Evolutionary conservation across 2,797 vertebrate genomes (phyloP).

Genomic region (Adrianichthys oophorus): DNA sequence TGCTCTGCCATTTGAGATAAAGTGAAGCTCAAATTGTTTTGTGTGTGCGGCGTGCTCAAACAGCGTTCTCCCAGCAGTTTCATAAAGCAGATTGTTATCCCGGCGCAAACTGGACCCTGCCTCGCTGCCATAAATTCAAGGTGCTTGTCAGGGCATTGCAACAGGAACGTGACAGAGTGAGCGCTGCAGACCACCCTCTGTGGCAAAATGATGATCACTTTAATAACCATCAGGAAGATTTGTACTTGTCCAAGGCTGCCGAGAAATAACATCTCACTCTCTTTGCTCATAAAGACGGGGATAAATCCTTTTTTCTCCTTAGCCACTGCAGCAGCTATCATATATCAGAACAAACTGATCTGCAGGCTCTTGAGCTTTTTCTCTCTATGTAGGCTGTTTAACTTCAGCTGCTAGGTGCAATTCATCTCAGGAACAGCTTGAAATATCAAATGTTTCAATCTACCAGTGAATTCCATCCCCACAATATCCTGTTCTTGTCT

Average conservation of each 20-base stretch:
- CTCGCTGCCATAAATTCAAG: slow-evolving; percentile 51
- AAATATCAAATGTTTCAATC: too few species aligned
- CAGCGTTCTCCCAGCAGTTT: slow-evolving; percentile 32
- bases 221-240: slow-evolving; percentile 77
- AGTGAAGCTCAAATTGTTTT: slow-evolving; percentile 39
- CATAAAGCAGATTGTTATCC: slow-evolving; percentile 56
- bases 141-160: slow-evolving; percentile 47
- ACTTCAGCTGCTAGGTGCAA: slow-evolving; percentile 6
- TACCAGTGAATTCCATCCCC: too few species aligned
- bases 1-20: slow-evolving; percentile 28
- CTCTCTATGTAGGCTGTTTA: slow-evolving; percentile 28
- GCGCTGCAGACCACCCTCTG: slow-evolving; percentile 29
- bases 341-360: slow-evolving; percentile 60
- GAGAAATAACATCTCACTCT: slow-evolving; percentile 51
- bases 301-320: slow-evolving; percentile 50
- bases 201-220: slow-evolving; percentile 55
- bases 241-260: slow-evolving; percentile 73
- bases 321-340: slow-evolving; percentile 38
- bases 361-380: slow-evolving; percentile 50
- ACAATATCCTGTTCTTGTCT: too few species aligned
- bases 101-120: slow-evolving; percentile 30
- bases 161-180: slow-evolving; percentile 51
- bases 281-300: slow-evolving; percentile 50
- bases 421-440: neutral
- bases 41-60: slow-evolving; percentile 11